Base-by-base conservation (phyloP, 2,888 invertebrate genomes). In the Tachystola acroxantha region DNA sequence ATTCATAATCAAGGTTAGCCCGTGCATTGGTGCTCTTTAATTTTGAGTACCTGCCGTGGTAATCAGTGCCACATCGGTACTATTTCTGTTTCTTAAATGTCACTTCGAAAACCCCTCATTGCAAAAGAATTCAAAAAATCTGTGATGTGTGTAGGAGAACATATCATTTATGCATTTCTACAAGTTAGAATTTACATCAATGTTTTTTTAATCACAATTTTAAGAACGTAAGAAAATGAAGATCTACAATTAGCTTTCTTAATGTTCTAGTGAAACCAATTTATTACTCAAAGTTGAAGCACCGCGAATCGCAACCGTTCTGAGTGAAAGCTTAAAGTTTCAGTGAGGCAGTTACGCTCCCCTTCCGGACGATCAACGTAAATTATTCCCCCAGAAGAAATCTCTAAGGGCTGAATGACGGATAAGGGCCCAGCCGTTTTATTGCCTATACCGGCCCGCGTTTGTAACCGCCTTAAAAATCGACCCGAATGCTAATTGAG, bases 281-380 rank as follows among this genome's bases (percentile, higher is more conserved):
- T 82, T 80, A 79, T 85, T 76, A 74, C 67, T 65, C 56, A 61
- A 81, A 82, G 72, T 84, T 82, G 68, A 71, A 73, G 70, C 71
- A 69, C 73, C 74, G 72, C 70, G 79, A 79, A 74, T 79, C 79
- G 73, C 71, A 70, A 69, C 73, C 68, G 67, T 73, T 74, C 74
- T 77, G 77, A 81, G 75, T 76, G 79, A 78, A 81, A 80, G 82
- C 84, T 84, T 82, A 82, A 85, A 85, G 84, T 84, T 85, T 84
- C 81, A 80, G 76, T 78, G 70, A 80, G 78, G 82, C 81, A 82
- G 81, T 84, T 79, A 77, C 80, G 75, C 74, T 79, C 79, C 82
- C 82, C 82, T 77, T 78, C 74, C 64, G 71, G 68, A 53, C 82
- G 85, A 85, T 84, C 85, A 79, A 79, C 82, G 85, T 86, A 81